Evolutionary conservation across 1,140 invertebrate genomes (phyloP).

Genomic region (Dendrolimus punctatus): DNA sequence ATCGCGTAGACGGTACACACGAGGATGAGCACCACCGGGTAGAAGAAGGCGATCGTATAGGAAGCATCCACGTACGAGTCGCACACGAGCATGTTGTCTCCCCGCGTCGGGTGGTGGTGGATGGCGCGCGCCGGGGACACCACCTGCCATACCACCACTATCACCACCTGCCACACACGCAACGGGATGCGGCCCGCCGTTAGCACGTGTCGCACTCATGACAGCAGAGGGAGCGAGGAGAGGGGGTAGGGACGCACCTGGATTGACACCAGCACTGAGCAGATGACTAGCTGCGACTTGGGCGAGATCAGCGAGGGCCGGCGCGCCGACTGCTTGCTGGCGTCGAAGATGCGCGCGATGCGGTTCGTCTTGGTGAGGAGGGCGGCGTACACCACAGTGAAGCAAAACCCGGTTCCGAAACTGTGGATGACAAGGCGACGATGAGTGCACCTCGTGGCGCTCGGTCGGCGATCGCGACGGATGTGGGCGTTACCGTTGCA

Average conservation of each 20-base stretch:
- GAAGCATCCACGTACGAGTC: conserved; percentile 89
- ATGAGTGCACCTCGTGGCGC: not conserved
- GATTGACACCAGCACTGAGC: conserved; percentile 83
- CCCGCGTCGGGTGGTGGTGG: conserved; percentile 89
- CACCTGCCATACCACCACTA: conserved; percentile 90
- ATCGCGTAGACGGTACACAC: conserved; percentile 93
- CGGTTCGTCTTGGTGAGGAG: conserved; percentile 93
- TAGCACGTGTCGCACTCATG: too few relatives aligned
- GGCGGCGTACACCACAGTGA: conserved; percentile 93
- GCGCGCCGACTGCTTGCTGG: conserved; percentile 89
- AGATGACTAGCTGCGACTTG: conserved; percentile 93
- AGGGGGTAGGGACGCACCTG: conserved; percentile 73
- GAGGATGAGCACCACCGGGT: conserved; percentile 90
- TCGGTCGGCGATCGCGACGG: not conserved
- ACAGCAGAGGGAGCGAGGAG: too few relatives aligned
- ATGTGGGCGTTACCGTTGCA: conserved; percentile 77
- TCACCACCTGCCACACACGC: conserved; percentile 77
- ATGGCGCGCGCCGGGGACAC: conserved; percentile 89
- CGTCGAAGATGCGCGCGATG: conserved; percentile 92
- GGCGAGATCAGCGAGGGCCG: conserved; percentile 94
- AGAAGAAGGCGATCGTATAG: conserved; percentile 91
- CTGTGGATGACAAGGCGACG: conserved; percentile 71
- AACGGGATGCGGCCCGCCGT: not conserved
- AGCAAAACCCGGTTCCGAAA: conserved; percentile 90
- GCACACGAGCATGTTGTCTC: conserved; percentile 92